Base-by-base conservation (phyloP, 2,113 vertebrate genomes). In the Corythaixoides concolor region DNA sequence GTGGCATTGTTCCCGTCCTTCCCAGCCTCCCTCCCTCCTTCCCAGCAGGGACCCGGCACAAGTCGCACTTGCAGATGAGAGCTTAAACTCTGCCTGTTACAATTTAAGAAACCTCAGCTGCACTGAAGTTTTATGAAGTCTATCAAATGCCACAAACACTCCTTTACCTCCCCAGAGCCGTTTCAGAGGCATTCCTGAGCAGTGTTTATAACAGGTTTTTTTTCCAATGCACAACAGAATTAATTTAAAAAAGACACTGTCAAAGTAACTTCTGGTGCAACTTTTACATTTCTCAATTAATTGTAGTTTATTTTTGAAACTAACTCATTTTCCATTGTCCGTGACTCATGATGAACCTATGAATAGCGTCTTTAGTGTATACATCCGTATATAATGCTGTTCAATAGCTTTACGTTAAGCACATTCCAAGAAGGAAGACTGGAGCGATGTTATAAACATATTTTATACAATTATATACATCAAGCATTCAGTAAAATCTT, bases 1-100 rank as follows among this genome's bases (percentile, higher is more conserved):
- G 96, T 2, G 6, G 85, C 96, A 96, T 98, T 98, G 98, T 98
- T 97, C 92, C 84, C 50, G 1, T 62, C 79, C 94, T 85, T 90
- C 95, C 93, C 47, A 5, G 39, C 35, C 45, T 56, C 59, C n/a
- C n/a, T 35, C n/a, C 70, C 12, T 19, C 86, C 77, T 14, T 47
- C 91, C 94, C 88, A 93, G 88, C 82, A 67, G 86, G 96, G 91
- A 94, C 84, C 49, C 56, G 6, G 91, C 75, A 56, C 85, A 88
- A 90, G 90, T 23, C 60, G 26, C 4, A 1, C 86, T 95, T 33
- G 33, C 93, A 94, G 78, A 97, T 64, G 95, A 97, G 64, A 79
- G 80, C 79, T 67, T 66, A 37, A 89, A 86, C 55, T 39, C 78
- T 89, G 88, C 89, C 85, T 95, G 90, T 64, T 84, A 33, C 19